Evolutionary conservation across 2,888 invertebrate genomes (phyloP).

Genomic region (Cerastis leucographa): DNA sequence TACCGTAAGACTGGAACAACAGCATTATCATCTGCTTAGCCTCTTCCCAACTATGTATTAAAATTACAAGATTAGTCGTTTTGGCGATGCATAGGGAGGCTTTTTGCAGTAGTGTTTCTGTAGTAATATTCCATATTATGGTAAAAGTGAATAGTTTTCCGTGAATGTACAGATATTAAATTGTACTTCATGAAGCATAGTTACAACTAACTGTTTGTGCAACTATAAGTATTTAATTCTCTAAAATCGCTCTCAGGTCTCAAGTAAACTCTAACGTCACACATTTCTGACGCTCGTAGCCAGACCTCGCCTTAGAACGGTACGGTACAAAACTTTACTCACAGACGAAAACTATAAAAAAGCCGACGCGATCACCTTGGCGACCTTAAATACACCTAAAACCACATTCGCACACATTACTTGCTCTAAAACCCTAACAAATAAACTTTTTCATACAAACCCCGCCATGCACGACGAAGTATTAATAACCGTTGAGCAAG

Average conservation of each 20-base stretch:
- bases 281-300: slow-evolving; percentile 25
- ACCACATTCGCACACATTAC: slow-evolving; percentile 52
- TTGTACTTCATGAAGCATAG: background rate
- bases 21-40: background rate
- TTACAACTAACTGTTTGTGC: background rate
- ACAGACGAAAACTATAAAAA: slow-evolving; percentile 79
- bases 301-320: slow-evolving; percentile 46
- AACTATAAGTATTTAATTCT: background rate
- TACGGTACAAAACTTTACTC: slow-evolving; percentile 66
- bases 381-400: slow-evolving; percentile 47
- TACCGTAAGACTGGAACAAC: background rate
- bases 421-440: background rate
- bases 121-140: background rate
- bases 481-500: slow-evolving; percentile 61
- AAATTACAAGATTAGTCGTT: background rate
- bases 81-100: rapidly evolving
- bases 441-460: slow-evolving; percentile 14
- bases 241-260: background rate
- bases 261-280: background rate
- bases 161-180: background rate
- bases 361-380: slow-evolving; percentile 71
- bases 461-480: slow-evolving; percentile 44
- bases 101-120: background rate
- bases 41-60: background rate
- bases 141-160: no score